These are phyloP conservation scores for Eledona agricola DNA, from an alignment of 2,888 invertebrate species.

Conservation along the genomic window DNA sequence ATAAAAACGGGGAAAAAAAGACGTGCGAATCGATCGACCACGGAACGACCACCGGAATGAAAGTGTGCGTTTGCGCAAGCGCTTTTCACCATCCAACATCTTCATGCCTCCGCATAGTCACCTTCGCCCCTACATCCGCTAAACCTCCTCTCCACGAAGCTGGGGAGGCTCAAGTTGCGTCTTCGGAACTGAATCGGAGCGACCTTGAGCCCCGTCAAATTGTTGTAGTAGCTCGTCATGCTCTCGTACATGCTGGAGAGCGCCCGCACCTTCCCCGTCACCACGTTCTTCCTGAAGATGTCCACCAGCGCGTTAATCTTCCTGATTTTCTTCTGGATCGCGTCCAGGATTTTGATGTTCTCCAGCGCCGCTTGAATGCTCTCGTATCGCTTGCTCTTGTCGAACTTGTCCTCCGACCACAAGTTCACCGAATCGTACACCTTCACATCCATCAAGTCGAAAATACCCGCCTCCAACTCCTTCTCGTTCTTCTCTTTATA, in stretches of 20 bases:
- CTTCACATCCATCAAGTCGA: conserved; percentile 45
- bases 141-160: conserved; percentile 52
- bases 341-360: conserved; percentile 70
- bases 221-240: conserved; percentile 67
- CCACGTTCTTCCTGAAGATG: conserved; percentile 67
- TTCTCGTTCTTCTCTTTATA: conserved; percentile 61
- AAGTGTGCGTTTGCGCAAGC: conserved; percentile 8
- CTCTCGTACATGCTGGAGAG: conserved; percentile 77
- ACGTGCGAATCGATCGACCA: conserved; percentile 7
- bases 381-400: conserved; percentile 47
- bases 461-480: conserved; percentile 56
- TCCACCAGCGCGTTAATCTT: conserved; percentile 75
- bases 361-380: conserved; percentile 61
- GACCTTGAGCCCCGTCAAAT: conserved; percentile 62
- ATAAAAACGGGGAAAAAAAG: conserved; percentile 37
- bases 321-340: conserved; percentile 75
- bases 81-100: conserved; percentile 39
- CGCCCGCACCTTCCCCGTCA: conserved; percentile 73
- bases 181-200: conserved; percentile 68
- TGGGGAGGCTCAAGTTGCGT: conserved; percentile 68
- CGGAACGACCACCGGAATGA: conserved; percentile 3
- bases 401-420: conserved; percentile 58
- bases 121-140: conserved; percentile 35
- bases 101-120: conserved; percentile 41
- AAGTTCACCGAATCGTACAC: conserved; percentile 55